These are phyloP conservation scores for Aradophagus sp. DNA, from an alignment of 1,140 invertebrate genomes.

Conservation along the genomic window DNA sequence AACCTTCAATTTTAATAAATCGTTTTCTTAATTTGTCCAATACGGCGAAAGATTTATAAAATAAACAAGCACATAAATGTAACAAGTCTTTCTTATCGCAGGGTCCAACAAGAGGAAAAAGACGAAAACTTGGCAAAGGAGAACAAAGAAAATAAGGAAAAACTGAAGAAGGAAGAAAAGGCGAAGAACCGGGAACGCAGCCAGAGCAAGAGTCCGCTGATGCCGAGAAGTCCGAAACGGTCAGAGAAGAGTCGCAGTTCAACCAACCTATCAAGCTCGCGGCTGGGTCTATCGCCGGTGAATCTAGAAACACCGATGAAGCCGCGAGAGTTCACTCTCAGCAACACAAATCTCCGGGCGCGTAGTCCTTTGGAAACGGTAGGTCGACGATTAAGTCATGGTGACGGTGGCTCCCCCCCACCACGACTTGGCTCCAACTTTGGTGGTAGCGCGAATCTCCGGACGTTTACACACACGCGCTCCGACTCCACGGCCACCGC, in stretches of 20 bases:
- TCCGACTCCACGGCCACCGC: slow-evolving; percentile 65
- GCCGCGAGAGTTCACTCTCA: slow-evolving; percentile 70
- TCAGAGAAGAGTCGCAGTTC: slow-evolving; percentile 70
- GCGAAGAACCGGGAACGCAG: slow-evolving; percentile 65
- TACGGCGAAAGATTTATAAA: too few species aligned
- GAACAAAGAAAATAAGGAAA: slow-evolving; percentile 25
- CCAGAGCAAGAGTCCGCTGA: slow-evolving; percentile 70
- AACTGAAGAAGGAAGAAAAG: slow-evolving; percentile 63
- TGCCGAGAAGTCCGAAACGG: slow-evolving; percentile 67
- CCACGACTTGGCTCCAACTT: slow-evolving; percentile 63
- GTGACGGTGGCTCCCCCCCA: slow-evolving; percentile 69
- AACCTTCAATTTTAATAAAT: too few species aligned
- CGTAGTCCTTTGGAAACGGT: slow-evolving; percentile 71
- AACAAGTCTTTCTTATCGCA: slow-evolving; percentile 40
- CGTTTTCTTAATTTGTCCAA: too few species aligned
- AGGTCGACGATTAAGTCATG: slow-evolving; percentile 70
- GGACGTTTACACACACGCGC: slow-evolving; percentile 61
- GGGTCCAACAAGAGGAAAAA: slow-evolving; percentile 72
- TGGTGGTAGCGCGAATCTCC: slow-evolving; percentile 66
- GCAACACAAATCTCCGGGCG: slow-evolving; percentile 70
- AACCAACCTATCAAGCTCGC: slow-evolving; percentile 67
- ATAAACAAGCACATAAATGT: neutral
- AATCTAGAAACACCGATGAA: slow-evolving; percentile 67
- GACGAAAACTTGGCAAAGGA: slow-evolving; percentile 42
- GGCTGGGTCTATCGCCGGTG: slow-evolving; percentile 66